Evolutionary conservation across 1,140 invertebrate genomes (phyloP).

Genomic region (Rhopalosiphum padi): DNA sequence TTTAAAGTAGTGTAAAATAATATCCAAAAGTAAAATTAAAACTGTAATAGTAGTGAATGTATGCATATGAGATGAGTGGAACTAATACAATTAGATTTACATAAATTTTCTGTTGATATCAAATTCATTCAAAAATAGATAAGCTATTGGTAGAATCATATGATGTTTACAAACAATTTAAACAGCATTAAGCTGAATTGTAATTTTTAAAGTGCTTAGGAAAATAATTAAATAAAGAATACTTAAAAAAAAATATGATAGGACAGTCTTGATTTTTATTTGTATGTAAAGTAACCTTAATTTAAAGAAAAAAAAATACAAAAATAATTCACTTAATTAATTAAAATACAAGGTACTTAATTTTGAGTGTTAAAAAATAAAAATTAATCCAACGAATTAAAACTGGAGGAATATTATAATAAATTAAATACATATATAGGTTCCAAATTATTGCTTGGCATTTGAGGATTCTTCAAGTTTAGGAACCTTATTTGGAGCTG

Average conservation of each 20-base stretch:
- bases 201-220: background rate
- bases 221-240: background rate
- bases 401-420: background rate
- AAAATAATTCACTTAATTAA: slow-evolving; percentile 45
- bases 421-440: background rate
- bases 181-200: background rate
- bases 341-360: background rate
- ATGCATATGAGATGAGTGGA: too few species aligned
- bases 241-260: slow-evolving; percentile 21
- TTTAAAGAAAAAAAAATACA: slow-evolving; percentile 35
- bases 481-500: slow-evolving; percentile 41
- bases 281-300: slow-evolving; percentile 43
- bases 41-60: too few species aligned
- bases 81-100: too few species aligned
- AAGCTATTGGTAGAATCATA: too few species aligned
- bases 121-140: too few species aligned
- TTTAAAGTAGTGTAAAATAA: too few species aligned
- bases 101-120: too few species aligned
- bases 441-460: background rate
- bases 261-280: slow-evolving; percentile 50
- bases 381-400: background rate
- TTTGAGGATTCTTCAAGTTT: slow-evolving; percentile 33
- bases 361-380: slow-evolving; percentile 36
- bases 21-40: too few species aligned
- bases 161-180: too few species aligned